Base-by-base conservation (phyloP, 1,140 invertebrate species). In the Chelonus insularis region DNA sequence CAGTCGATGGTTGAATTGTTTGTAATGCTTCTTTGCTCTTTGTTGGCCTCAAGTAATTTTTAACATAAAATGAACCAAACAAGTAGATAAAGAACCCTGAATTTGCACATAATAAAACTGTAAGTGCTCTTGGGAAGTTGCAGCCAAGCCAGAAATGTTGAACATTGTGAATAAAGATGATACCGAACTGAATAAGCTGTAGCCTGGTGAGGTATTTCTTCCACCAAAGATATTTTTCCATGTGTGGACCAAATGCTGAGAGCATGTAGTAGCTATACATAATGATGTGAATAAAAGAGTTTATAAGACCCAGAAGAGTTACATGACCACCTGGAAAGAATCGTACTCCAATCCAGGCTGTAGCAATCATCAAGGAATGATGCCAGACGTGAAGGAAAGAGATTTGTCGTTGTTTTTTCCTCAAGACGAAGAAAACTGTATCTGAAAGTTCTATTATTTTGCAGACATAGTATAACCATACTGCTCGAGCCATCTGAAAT, bases 171-270 rank as follows among this genome's bases (percentile, higher is more conserved):
- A 89, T 79, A 50, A 91, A 87, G 34, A 94, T 88, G 9, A 92
- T 84, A 32, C 86, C 78, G 76, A 96, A 96, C 76, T 96, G 93
- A 73, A 94, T 87, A 78, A 95, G 83, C 82, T 96, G 94, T 63
- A 95, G 80, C 16, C 83, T 85, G 0, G 94, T 96, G 7, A 96
- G 84, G 72, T 96, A 90, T 71, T 88, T 93, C 78, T 96, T 96
- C 93, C 94, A 96, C 93, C 93, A 96, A 2, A 96, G 80, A 74
- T 92, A 93, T 71, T 92, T 91, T 73, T 93, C 90, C 73, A 92
- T 87, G 18, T 86, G 79, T 1, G 93, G 92, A 20, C 93, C 92
- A 62, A 94, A 79, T 0, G 92, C 90, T 0, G 93, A 85, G 0
- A 95, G 79, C 69, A 93, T 83, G 70, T 95, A 95, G 73, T 95